Percentiles rank a stretch among this genome's conserved stretches.
phyloP scores from a whole-genome alignment of 2,888 invertebrate species.

The Diarsia mendica region DNA sequence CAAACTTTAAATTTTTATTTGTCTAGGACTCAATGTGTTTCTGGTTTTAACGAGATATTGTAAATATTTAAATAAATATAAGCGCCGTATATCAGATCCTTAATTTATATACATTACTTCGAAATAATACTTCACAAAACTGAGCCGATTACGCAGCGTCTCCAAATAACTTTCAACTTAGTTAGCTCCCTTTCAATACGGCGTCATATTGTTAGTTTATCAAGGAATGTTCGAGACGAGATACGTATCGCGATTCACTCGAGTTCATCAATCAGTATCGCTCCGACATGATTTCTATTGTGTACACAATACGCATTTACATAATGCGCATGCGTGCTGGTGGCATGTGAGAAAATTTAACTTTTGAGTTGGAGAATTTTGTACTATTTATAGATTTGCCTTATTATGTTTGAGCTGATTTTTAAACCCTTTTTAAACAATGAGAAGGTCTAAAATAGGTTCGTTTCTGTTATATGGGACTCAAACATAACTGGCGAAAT shows the following conservation, averaged over 20 bases:
- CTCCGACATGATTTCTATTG: conserved; percentile 83
- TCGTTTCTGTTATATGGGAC: too few species aligned
- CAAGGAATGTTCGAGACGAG: conserved; percentile 67
- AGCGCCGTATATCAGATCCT: too few species aligned
- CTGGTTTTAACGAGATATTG: too few species aligned
- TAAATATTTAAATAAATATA: too few species aligned
- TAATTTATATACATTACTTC: conserved; percentile 1
- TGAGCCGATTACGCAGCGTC: conserved; percentile 52
- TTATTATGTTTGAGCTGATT: conserved; percentile 4
- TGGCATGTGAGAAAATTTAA: conserved; percentile 71
- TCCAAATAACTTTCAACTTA: conserved; percentile 61
- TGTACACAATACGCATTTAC: conserved; percentile 80
- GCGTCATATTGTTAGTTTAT: conserved; percentile 73
- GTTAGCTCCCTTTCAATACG: conserved; percentile 68
- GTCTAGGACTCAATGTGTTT: too few species aligned
- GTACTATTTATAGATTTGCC: conserved; percentile 20
- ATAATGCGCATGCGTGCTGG: conserved; percentile 81
- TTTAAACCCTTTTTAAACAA: background rate
- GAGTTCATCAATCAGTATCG: conserved; percentile 86
- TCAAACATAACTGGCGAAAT: too few species aligned
- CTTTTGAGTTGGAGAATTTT: conserved; percentile 6
- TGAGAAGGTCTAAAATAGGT: too few species aligned
- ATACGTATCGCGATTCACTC: conserved; percentile 73
- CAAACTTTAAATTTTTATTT: too few species aligned
- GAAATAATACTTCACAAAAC: conserved; percentile 26